Conservation (phyloP, 2,113 vertebrate genomes). For the Anolis carolinensis region DNA sequence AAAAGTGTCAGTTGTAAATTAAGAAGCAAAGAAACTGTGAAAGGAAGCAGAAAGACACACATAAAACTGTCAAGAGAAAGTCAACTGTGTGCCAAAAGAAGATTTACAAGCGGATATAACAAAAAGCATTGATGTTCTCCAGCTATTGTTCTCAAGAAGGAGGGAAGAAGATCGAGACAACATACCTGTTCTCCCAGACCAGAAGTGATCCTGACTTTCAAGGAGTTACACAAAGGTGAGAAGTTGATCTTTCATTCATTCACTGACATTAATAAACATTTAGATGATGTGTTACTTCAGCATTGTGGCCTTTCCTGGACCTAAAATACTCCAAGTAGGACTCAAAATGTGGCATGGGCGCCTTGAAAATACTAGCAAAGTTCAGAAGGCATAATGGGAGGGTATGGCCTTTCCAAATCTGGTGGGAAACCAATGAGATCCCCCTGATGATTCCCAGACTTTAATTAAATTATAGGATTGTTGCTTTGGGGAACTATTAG, state of each 20-base stretch:
- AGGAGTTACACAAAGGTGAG: constrained; percentile 55
- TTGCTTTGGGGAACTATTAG: no score
- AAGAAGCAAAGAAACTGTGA: background rate
- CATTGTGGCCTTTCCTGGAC: no score
- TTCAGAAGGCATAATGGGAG: no score
- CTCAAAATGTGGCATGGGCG: no score
- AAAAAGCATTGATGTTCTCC: background rate
- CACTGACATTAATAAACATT: background rate
- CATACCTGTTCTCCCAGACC: background rate
- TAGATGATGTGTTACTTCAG: background rate
- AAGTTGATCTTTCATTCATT: background rate
- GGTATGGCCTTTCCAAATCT: no score
- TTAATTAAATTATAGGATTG: no score
- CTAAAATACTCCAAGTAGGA: no score
- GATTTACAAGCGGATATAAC: background rate
- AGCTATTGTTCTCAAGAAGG: background rate
- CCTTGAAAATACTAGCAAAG: no score
- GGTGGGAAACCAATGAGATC: no score
- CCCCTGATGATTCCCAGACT: no score
- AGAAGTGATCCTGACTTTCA: background rate
- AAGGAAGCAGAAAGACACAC: background rate
- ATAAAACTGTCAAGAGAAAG: background rate
- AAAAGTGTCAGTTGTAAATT: background rate
- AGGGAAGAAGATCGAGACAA: background rate
- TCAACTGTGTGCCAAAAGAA: rapidly evolving